Conservation (phyloP, 2,888 invertebrate species). For the Acronicta alni region DNA sequence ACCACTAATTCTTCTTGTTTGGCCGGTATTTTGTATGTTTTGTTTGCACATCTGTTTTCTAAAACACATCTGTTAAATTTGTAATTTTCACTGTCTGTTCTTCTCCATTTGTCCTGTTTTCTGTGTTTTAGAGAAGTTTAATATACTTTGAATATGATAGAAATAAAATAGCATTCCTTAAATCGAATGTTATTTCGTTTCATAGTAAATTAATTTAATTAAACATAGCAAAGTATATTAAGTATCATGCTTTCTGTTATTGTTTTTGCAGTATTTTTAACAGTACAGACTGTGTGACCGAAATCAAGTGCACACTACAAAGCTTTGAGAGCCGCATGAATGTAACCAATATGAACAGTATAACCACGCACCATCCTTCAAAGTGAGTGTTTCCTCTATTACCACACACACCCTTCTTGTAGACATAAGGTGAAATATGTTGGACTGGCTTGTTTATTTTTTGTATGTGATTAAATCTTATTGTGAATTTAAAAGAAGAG, state of each 20-base stretch:
- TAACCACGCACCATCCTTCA: constrained; percentile 81
- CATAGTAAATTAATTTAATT: constrained; percentile 2
- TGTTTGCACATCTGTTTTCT: constrained; percentile 48
- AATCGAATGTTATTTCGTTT: constrained; percentile 22
- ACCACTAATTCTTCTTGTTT: constrained; percentile 47
- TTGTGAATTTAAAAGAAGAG: constrained; percentile 1
- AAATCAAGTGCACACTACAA: constrained; percentile 84
- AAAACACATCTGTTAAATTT: constrained; percentile 35
- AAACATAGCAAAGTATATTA: constrained; percentile 51
- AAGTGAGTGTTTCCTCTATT: constrained; percentile 77
- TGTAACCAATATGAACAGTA: constrained; percentile 84
- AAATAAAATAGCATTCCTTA: constrained; percentile 4
- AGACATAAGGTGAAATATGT: constrained; percentile 11
- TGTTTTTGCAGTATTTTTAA: constrained; percentile 89
- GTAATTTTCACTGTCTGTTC: constrained; percentile 32
- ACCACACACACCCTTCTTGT: constrained; percentile 32
- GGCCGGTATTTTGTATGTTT: constrained; percentile 25
- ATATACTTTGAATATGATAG: constrained; percentile 48
- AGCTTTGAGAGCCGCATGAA: constrained; percentile 88
- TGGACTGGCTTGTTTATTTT: constrained; percentile 34
- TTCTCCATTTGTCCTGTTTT: constrained; percentile 48
- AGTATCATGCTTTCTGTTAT: constrained; percentile 79
- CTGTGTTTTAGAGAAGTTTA: constrained; percentile 37
- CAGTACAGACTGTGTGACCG: constrained; percentile 87
- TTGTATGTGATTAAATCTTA: constrained; percentile 25